Conservation (phyloP, 2,113 vertebrate species). For the Rissa tridactyla region DNA sequence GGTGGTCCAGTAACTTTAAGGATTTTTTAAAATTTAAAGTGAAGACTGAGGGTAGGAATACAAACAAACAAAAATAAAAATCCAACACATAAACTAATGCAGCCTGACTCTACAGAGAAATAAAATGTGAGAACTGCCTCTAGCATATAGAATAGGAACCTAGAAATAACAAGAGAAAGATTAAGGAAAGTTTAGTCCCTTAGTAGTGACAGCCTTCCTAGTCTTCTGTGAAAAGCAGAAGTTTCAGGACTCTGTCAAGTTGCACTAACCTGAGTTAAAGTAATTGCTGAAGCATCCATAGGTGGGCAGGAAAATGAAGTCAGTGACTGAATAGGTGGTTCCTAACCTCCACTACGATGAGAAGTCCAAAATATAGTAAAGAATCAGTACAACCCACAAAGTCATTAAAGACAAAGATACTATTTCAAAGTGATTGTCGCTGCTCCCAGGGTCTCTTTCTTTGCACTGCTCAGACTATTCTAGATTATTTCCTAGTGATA, state of each 20-base stretch:
- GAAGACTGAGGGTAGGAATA: not conserved
- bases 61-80: not conserved
- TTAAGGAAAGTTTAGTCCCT: not conserved
- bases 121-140: not conserved
- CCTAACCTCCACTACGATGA: not conserved
- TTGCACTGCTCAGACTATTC: not conserved
- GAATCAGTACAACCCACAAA: not conserved
- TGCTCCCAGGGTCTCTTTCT: not conserved
- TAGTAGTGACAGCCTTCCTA: not conserved
- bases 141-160: not conserved
- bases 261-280: not conserved
- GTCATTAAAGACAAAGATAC: not conserved
- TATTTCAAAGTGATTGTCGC: not conserved
- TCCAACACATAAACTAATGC: not conserved
- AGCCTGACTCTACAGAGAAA: not conserved
- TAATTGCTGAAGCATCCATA: not conserved
- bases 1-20: not conserved
- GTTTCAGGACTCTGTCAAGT: not conserved
- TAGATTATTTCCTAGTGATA: not conserved
- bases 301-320: not conserved
- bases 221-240: not conserved
- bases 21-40: not conserved
- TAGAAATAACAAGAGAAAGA: not conserved
- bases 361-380: not conserved
- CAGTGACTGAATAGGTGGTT: not conserved